These are phyloP conservation scores for Arenaria interpres DNA, from an alignment of 2,113 vertebrate genomes.

Conservation along the genomic window DNA sequence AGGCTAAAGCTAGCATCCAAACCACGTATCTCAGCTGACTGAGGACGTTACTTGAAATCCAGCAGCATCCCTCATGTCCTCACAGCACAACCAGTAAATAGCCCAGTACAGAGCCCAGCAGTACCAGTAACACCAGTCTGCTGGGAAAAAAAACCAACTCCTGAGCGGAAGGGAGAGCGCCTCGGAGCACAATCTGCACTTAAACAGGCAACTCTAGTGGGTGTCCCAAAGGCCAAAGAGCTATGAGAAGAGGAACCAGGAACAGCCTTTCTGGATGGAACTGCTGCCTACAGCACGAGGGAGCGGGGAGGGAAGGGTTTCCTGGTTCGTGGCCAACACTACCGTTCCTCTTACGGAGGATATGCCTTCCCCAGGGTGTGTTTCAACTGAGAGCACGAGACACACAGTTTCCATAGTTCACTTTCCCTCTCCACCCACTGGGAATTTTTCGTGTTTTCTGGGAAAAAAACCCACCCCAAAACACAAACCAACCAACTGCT, in stretches of 20 bases:
- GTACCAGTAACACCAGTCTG: neutral
- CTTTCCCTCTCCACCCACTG: slow-evolving; percentile 27
- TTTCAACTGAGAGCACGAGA: neutral
- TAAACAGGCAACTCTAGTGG: neutral
- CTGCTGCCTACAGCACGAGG: neutral
- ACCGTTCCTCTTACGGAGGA: slow-evolving; percentile 32
- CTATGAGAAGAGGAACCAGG: neutral
- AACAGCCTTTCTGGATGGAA: neutral
- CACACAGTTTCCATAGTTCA: slow-evolving; percentile 5
- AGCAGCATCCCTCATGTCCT: accelerated
- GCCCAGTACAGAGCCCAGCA: neutral
- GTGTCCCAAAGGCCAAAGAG: neutral
- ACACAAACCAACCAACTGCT: neutral
- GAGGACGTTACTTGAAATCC: neutral
- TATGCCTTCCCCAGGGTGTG: slow-evolving; percentile 53
- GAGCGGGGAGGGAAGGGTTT: neutral
- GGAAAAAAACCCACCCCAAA: neutral
- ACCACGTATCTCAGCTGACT: accelerated
- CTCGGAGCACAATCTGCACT: neutral
- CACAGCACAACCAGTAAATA: neutral
- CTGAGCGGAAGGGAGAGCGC: neutral
- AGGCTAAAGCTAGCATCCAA: neutral
- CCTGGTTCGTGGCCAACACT: neutral
- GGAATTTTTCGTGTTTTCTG: neutral
- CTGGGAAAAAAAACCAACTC: neutral